Conservation (phyloP, 2,797 vertebrate species). For the Myoxocephalus aenaeus region DNA sequence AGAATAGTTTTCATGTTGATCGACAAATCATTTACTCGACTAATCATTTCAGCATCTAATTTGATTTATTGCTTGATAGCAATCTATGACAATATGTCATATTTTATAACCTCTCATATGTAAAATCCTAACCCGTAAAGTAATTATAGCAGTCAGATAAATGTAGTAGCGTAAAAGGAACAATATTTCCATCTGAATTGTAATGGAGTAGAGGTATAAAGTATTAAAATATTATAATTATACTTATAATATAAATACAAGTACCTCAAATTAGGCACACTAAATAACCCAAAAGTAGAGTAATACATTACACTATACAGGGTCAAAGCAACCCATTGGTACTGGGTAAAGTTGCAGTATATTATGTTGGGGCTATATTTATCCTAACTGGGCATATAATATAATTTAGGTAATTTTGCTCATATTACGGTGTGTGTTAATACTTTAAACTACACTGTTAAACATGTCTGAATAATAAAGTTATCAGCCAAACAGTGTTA, state of each 20-base stretch:
- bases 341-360: background rate
- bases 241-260: background rate
- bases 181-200: background rate
- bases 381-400: background rate
- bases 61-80: background rate
- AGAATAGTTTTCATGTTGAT: background rate
- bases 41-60: background rate
- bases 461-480: slow-evolving; percentile 52
- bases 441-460: slow-evolving; percentile 18
- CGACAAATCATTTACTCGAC: background rate
- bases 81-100: background rate
- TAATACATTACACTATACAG: background rate
- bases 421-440: slow-evolving; percentile 21
- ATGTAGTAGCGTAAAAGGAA: background rate
- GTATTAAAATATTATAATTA: background rate
- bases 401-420: background rate
- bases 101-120: background rate
- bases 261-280: background rate
- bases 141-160: background rate
- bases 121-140: background rate
- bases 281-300: background rate
- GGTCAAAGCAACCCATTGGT: background rate
- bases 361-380: background rate
- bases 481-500: slow-evolving; percentile 76
- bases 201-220: background rate